Evolutionary conservation across 2,888 invertebrate species (phyloP), one percentile per base, ranked within the genome.

Genomic region (Zootermopsis nevadensis): DNA sequence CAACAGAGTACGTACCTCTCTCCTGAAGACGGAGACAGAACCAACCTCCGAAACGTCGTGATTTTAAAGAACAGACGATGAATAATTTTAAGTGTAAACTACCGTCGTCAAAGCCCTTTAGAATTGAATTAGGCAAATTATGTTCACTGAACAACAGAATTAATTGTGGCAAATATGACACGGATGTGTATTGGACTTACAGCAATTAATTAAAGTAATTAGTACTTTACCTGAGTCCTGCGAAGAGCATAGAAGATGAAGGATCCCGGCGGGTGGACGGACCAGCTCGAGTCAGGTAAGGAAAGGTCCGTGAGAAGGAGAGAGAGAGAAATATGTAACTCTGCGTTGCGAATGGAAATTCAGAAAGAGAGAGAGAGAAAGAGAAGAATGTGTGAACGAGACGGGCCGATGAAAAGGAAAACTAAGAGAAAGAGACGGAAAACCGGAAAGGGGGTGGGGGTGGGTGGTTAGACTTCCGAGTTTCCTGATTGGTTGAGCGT

Each of bases 171-270:
- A 19, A 48, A 48, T 48, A 48, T 48, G 48, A 19, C 48, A 48
- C 19, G 48, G 19, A 48, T 19, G 48, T 48, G 42, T 48, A 19
- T 48, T 15, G 48, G 48, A 48, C 15, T 15, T 15, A 48, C 19
- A 48, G 48, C 12, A 69, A 31, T 69, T 69, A 33, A 69, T 69
- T 69, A 38, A n/a, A 74, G 31, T 22, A 33, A 38, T 74, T 12
- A 66, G n/a, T 66, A 79, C 66, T 22, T 84, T 84, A 84, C 84
- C 84, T 84, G 84, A 84, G 83, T 84, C 84, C 83, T 8, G 81
- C 82, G 80, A 80, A 80, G 84, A 55, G 83, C 84, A 84, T 84
- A 84, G 84, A 84, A 83, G 80, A 77, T 77, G 80, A 66, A 77
- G 67, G n/a, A 79, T 55, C 60, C 35, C 27, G 60, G 35, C 60